Conservation (phyloP, 2,888 invertebrate species). For the Rotaria magnacalcarata region DNA sequence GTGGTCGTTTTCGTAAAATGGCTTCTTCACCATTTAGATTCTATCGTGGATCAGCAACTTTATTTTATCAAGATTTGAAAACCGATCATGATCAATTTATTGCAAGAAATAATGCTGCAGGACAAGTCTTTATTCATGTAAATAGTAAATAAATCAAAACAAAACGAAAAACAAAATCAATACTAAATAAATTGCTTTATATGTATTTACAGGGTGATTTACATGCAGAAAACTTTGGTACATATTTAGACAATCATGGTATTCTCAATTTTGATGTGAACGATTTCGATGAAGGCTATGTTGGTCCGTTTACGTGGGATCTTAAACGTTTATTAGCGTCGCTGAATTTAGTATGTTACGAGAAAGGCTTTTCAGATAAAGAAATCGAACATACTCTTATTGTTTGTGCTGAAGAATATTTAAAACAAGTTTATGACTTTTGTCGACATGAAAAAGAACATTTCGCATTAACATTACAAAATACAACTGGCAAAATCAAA, state of each 20-base stretch:
- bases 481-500: neutral
- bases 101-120: neutral
- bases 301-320: slow-evolving; percentile 34
- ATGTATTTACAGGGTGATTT: neutral
- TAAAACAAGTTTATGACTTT: slow-evolving; percentile 35
- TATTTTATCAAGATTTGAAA: slow-evolving; percentile 35
- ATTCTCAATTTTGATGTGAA: slow-evolving; percentile 14
- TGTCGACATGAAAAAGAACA: neutral
- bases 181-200: neutral
- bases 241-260: slow-evolving; percentile 14
- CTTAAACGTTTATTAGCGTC: neutral
- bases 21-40: neutral
- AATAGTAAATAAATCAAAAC: too few relatives aligned
- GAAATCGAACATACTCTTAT: neutral
- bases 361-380: slow-evolving; percentile 1
- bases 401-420: slow-evolving; percentile 18
- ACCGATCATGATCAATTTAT: neutral
- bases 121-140: slow-evolving; percentile 9
- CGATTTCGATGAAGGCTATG: slow-evolving; percentile 18
- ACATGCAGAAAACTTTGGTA: slow-evolving; percentile 32
- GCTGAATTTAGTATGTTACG: neutral
- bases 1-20: slow-evolving; percentile 32
- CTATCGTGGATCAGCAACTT: slow-evolving; percentile 8
- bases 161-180: too few relatives aligned
- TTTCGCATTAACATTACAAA: slow-evolving; percentile 32